A percentile compares a stretch with the other conserved stretches of the same genome.
Evolutionary conservation across 2,888 invertebrate genomes (phyloP).

Genomic region (Aphidius colemani): DNA sequence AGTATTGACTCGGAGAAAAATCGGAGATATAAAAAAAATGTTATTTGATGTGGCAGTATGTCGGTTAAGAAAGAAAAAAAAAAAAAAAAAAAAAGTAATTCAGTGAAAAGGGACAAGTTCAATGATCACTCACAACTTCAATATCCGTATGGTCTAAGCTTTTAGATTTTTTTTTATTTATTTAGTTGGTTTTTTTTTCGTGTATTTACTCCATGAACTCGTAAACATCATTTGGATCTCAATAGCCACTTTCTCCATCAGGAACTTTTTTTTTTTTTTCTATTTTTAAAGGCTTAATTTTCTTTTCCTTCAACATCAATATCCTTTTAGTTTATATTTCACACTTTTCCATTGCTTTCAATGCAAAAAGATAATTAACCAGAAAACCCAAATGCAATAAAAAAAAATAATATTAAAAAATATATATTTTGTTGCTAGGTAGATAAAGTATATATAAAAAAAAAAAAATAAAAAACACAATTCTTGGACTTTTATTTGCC

Average conservation of each 20-base stretch:
- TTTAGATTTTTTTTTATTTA: conserved; percentile 6
- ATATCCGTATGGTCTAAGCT: not conserved
- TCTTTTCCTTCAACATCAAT: conserved; percentile 1
- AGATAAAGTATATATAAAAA: not conserved
- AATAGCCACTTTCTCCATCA: not conserved
- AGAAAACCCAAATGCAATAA: not conserved
- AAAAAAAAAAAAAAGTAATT: not conserved
- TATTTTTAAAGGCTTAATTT: not conserved
- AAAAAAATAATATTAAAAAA: not conserved
- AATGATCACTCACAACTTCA: not conserved
- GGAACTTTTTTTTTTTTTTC: not conserved
- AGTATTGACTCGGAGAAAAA: too few species aligned
- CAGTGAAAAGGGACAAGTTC: conserved; percentile 3
- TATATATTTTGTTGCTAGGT: not conserved
- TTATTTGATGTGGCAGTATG: not conserved
- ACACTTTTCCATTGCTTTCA: not conserved
- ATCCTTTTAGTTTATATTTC: not conserved
- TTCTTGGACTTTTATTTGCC: too few species aligned
- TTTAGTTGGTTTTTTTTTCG: not conserved
- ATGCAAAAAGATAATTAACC: conserved; percentile 21
- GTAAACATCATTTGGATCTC: conserved; percentile 26
- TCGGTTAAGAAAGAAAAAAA: not conserved
- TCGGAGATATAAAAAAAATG: not conserved
- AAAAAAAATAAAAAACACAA: not conserved
- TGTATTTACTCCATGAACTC: conserved; percentile 16